phyloP scores from a whole-genome alignment of 2,113 vertebrate species.

The Conger conger region DNA sequence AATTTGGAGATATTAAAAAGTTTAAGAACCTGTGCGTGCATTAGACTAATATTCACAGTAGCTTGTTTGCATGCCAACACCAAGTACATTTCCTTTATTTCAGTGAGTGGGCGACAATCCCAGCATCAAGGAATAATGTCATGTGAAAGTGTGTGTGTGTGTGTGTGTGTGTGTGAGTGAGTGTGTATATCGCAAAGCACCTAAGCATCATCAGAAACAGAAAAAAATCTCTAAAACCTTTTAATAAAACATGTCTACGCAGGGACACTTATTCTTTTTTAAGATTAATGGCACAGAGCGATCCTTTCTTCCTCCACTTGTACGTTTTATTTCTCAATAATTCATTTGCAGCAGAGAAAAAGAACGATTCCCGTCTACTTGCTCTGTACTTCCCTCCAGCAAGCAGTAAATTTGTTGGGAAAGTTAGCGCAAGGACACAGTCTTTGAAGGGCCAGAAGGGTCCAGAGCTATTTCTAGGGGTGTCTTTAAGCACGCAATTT shows the following conservation, averaged over 20 bases:
- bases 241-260: constrained; percentile 55
- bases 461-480: constrained; percentile 7
- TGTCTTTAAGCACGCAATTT: not conserved
- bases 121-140: constrained; percentile 47
- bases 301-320: constrained; percentile 29
- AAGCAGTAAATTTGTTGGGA: constrained; percentile 40
- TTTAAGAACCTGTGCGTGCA: not conserved
- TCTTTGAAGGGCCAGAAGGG: constrained; percentile 11
- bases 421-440: constrained; percentile 33
- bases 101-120: constrained; percentile 34
- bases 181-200: constrained; percentile 29
- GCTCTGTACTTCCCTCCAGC: constrained; percentile 28
- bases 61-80: constrained; percentile 36
- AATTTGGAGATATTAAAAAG: too few species aligned
- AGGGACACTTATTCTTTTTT: constrained; percentile 46
- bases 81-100: not conserved
- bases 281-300: constrained; percentile 43
- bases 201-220: constrained; percentile 39
- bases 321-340: constrained; percentile 61
- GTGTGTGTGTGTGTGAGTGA: constrained; percentile 25
- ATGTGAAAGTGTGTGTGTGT: constrained; percentile 39
- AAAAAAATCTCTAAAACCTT: constrained; percentile 31
- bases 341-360: constrained; percentile 43
- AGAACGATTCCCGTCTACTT: constrained; percentile 29
- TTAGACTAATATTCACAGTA: not conserved